phyloP scores from a whole-genome alignment of 2,113 vertebrate species.

The Bufo bufo region DNA sequence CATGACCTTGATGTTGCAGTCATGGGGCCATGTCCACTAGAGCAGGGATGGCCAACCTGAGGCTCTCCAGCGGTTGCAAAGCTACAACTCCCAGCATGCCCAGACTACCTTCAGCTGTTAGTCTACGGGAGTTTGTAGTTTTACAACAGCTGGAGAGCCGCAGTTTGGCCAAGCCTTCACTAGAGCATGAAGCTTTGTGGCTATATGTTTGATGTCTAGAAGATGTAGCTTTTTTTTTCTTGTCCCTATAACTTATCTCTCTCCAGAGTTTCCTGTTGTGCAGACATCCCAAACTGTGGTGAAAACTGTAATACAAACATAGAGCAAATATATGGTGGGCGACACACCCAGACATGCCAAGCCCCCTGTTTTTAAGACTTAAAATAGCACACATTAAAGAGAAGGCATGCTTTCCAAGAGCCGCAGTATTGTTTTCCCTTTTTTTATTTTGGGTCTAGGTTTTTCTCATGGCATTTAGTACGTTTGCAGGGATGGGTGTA shows the following conservation, averaged over 20 bases:
- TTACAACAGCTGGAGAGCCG: no score
- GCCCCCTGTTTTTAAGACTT: neutral
- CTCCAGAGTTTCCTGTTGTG: neutral
- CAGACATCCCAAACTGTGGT: neutral
- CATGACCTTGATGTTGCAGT: no score
- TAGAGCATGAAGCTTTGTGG: neutral
- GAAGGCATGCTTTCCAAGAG: neutral
- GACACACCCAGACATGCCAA: neutral
- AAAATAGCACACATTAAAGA: conserved; percentile 1
- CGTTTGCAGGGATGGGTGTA: neutral
- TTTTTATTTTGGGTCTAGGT: neutral
- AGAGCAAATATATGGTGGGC: neutral
- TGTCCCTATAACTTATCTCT: neutral
- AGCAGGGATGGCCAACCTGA: no score
- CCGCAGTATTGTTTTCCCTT: neutral
- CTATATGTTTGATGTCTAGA: neutral
- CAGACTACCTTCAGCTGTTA: no score
- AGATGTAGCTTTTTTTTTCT: neutral
- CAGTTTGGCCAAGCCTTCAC: neutral
- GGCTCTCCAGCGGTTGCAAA: no score
- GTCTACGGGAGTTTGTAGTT: no score
- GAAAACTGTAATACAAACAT: neutral
- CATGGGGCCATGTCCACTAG: no score
- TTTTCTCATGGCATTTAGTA: neutral
- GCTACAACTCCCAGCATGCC: no score